Evolutionary conservation across 2,113 vertebrate species (phyloP), one percentile per base, ranked within the genome.

Genomic region (Gallinago undulata): DNA sequence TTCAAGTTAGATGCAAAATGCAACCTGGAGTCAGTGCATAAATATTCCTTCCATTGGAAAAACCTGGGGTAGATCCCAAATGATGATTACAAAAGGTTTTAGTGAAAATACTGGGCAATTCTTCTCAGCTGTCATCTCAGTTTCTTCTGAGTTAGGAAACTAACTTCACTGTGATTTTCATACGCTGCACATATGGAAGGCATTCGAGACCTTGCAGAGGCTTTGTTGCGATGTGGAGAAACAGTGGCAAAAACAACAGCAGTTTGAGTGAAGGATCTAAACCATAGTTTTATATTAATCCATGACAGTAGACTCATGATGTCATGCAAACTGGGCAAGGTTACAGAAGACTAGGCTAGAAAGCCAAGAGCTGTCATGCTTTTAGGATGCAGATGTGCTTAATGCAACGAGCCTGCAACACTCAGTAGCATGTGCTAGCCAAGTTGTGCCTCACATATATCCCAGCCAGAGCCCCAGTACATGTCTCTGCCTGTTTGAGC

Each of bases 291-390:
- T 60, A 11, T 39, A 53, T 51, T 92, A 87, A 79, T 72, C 31
- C 68, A 68, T 80, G 75, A 75, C 70, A 92, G 39, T 16, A 95
- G 37, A 62, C 17, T 88, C 51, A 63, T 85, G 89, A 96, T 96
- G 89, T 96, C 93, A 96, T 93, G 78, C 93, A 93, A 95, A 85
- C 74, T 62, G 73, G 83, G 86, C 96, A 97, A 93, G 83, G 19
- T 50, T 94, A 57, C 72, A 73, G 24, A 33, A 69, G 43, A 50
- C 37, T 28, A 73, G n/a, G 35, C 22, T 96, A 81, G 95, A 69
- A 35, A 98, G 90, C 67, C 94, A 90, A 97, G 93, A 81, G 69
- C 69, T 95, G 94, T 88, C 7, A n/a, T 90, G 89, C 66, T 96
- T 94, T 94, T 64, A 68, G 47, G 41, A 91, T 62, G 89, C 95